phyloP scores from a whole-genome alignment of 2,797 vertebrate species.

The Parotocinclus haroldoi region DNA sequence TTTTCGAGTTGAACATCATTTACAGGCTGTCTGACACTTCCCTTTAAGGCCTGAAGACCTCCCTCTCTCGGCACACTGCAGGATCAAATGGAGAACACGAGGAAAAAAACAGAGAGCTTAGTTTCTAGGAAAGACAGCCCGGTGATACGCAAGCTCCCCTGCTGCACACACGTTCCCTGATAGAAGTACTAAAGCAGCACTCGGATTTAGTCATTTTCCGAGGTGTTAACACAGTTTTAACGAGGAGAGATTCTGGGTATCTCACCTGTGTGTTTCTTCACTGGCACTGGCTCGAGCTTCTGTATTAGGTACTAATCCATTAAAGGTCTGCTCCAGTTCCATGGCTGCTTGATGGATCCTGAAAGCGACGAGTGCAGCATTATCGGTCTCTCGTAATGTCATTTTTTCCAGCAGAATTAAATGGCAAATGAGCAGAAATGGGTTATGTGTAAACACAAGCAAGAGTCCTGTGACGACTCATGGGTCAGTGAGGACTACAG shows the following conservation, averaged over 20 bases:
- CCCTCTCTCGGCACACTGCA: constrained; percentile 25
- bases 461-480: no score
- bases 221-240: background rate
- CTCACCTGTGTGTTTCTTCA: constrained; percentile 29
- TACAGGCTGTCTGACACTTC: constrained; percentile 28
- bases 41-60: constrained; percentile 16
- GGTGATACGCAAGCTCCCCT: constrained; percentile 21
- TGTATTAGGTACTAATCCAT: constrained; percentile 25
- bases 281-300: constrained; percentile 16
- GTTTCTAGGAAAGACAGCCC: constrained; percentile 17
- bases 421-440: no score
- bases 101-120: background rate
- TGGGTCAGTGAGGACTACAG: no score
- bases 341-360: constrained; percentile 35
- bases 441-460: no score
- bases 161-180: background rate
- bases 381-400: background rate
- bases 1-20: constrained; percentile 17
- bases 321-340: constrained; percentile 37
- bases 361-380: background rate
- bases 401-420: no score
- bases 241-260: background rate
- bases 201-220: constrained; percentile 1
- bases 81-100: constrained; percentile 23
- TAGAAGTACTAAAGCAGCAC: constrained; percentile 11